Evolutionary conservation across 1,140 invertebrate species (phyloP).

Genomic region (Dinoponera quadriceps): DNA sequence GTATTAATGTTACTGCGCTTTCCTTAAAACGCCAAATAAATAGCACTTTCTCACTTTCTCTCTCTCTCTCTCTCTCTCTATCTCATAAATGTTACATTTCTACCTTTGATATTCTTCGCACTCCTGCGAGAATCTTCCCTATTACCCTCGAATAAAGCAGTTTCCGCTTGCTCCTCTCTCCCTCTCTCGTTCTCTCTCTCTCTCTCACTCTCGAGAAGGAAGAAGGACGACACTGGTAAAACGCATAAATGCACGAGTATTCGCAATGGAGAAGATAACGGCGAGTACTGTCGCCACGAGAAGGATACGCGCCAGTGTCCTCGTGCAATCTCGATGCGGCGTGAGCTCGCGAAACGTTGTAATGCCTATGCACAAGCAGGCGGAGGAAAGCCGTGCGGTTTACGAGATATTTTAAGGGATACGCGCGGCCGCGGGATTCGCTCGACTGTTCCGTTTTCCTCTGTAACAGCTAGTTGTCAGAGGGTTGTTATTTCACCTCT

Average conservation of each 20-base stretch:
- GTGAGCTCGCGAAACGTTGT: background rate
- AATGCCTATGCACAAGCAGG: background rate
- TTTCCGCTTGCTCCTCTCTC: too few relatives aligned
- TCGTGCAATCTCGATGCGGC: background rate
- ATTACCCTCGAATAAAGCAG: too few relatives aligned
- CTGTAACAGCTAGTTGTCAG: background rate
- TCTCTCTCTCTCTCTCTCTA: too few relatives aligned
- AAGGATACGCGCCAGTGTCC: background rate
- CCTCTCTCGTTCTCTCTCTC: background rate
- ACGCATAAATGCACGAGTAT: background rate
- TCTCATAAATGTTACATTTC: too few relatives aligned
- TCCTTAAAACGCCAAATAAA: too few relatives aligned
- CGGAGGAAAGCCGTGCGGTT: background rate
- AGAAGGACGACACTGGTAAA: background rate
- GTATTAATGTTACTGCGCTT: too few relatives aligned
- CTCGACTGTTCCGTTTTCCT: constrained; percentile 7
- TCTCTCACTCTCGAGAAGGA: background rate
- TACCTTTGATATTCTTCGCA: too few relatives aligned
- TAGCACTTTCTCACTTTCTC: too few relatives aligned
- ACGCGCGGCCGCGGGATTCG: background rate
- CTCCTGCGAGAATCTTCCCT: too few relatives aligned
- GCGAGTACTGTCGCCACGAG: background rate
- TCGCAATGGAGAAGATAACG: constrained; percentile 10
- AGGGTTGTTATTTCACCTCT: constrained; percentile 16
- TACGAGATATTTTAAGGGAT: constrained; percentile 27